A percentile compares a stretch with the other conserved stretches of the same genome.
Conservation (phyloP, 2,888 invertebrate species). For the Drosophila mimetica region DNA sequence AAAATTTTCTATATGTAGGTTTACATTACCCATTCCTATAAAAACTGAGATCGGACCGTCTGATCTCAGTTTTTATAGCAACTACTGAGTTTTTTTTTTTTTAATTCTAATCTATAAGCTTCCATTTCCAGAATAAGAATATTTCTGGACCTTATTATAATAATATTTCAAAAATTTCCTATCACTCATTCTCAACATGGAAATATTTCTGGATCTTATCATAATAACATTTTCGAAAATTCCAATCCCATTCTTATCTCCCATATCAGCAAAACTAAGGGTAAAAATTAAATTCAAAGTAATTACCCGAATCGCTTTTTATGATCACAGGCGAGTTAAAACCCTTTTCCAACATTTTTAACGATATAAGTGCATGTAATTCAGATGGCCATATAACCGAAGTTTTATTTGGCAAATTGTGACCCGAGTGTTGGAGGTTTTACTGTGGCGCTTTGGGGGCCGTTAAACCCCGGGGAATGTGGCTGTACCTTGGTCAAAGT, state of each 20-base stretch:
- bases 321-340: neutral
- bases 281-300: neutral
- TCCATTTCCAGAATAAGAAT: too few species aligned
- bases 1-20: slow-evolving; percentile 1
- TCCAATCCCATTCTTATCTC: too few species aligned
- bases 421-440: slow-evolving; percentile 12
- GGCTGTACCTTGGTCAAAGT: slow-evolving; percentile 11
- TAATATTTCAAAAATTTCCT: too few species aligned
- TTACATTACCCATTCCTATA: neutral
- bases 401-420: slow-evolving; percentile 3
- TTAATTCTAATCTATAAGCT: too few species aligned
- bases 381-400: neutral
- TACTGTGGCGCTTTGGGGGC: slow-evolving; percentile 20
- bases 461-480: slow-evolving; percentile 43
- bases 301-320: neutral
- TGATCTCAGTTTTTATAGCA: neutral
- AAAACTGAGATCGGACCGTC: too few species aligned
- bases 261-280: too few species aligned
- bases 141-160: too few species aligned
- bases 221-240: too few species aligned
- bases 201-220: too few species aligned
- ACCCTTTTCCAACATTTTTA: slow-evolving; percentile 1
- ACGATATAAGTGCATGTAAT: slow-evolving; percentile 10
- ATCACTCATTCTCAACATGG: too few species aligned
- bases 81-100: too few species aligned